Percentiles rank a stretch among this genome's conserved stretches.
Conservation (phyloP, 2,113 vertebrate species). For the Stigmatopora argus region DNA sequence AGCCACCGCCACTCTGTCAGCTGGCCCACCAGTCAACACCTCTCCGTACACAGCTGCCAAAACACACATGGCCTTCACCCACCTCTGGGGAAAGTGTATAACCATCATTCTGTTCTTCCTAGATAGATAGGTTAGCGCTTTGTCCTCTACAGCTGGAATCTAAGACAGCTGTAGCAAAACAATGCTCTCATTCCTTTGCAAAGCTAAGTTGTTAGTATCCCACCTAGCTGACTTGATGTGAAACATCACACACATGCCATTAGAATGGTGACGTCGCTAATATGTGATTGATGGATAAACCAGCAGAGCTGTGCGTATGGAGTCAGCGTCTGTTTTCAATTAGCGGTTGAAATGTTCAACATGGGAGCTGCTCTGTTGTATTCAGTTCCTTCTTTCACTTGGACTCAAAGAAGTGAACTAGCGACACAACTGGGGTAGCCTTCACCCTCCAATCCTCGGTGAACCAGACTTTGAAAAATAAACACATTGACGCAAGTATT, state of each 20-base stretch:
- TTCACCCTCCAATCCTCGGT: constrained; percentile 34
- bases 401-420: constrained; percentile 34
- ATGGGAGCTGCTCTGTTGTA: constrained; percentile 54
- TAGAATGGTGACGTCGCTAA: constrained; percentile 48
- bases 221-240: constrained; percentile 36
- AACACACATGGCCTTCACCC: constrained; percentile 54
- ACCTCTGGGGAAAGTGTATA: constrained; percentile 54
- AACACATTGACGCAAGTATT: neutral
- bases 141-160: constrained; percentile 34
- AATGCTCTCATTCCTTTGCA: constrained; percentile 28
- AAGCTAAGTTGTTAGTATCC: constrained; percentile 41
- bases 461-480: constrained; percentile 28
- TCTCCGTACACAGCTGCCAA: constrained; percentile 51
- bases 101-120: constrained; percentile 42
- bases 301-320: constrained; percentile 34
- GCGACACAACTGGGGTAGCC: constrained; percentile 20
- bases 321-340: constrained; percentile 71
- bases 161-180: constrained; percentile 14
- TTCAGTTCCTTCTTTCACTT: constrained; percentile 33
- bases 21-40: constrained; percentile 51
- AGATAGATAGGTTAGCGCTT: constrained; percentile 42
- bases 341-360: constrained; percentile 62
- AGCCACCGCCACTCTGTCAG: constrained; percentile 44
- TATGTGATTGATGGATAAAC: constrained; percentile 52
- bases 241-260: constrained; percentile 48